Evolutionary conservation across 2,888 invertebrate species (phyloP), one percentile per base, ranked within the genome.

Genomic region (Melieria crassipennis): DNA sequence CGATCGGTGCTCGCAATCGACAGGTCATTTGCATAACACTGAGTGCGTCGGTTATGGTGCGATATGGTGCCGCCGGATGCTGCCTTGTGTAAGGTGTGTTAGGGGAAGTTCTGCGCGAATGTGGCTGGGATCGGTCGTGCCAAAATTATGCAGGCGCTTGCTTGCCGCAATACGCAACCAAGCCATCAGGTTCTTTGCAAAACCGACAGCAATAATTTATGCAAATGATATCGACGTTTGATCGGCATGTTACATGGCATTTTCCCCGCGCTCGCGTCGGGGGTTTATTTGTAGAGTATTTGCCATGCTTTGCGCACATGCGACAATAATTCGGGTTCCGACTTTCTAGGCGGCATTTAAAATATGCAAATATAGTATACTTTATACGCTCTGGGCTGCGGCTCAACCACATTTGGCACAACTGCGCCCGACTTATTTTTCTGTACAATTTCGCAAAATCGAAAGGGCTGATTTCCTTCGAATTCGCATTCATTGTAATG

Each of bases 1-100:
- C 65, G 71, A 73, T 65, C 70, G 64, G 45, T 48, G 43, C 47
- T 42, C 45, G 48, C 68, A 47, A 55, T 73, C 76, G 73, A 76
- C 83, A 84, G 84, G 84, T 84, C 78, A 84, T 84, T 84, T 79
- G 85, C 84, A 84, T 84, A 83, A 84, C 83, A 84, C 80, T 79
- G 76, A 68, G 79, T 80, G 69, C 69, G 66, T 72, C 47, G 4
- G 57, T 64, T 57, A 50, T 58, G 63, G 57, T 60, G 45, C 13
- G 62, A 46, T 47, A 45, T 69, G 61, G 60, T 47, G 61, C 60
- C 64, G 55, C 47, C 65, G 67, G 65, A 72, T 70, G 71, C 70
- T 74, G 75, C 65, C 68, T 73, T 68, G 9, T 16, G 57, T 42
- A 47, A 11, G 11, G 57, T 45, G 58, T 64, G 65, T 62, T 64